Percentiles rank a stretch among this genome's conserved stretches.
phyloP scores from a whole-genome alignment of 2,797 vertebrate species.

The Paguma larvata region DNA sequence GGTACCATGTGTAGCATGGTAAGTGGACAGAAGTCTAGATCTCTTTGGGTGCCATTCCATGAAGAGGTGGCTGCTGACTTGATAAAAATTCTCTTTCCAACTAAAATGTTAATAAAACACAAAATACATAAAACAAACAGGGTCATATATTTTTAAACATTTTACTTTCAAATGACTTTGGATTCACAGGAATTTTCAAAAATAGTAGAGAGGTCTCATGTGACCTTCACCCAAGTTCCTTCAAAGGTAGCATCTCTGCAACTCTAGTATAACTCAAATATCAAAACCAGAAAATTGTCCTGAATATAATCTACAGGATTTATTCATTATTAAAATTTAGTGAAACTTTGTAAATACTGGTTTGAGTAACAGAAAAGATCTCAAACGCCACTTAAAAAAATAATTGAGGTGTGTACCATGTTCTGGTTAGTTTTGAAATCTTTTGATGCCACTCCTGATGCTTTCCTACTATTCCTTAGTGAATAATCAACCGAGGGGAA shows the following conservation, averaged over 20 bases:
- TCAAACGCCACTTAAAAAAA: background rate
- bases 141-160: background rate
- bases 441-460: background rate
- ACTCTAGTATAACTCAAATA: background rate
- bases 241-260: background rate
- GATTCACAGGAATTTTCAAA: background rate
- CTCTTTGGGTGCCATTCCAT: background rate
- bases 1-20: rapidly evolving
- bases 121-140: background rate
- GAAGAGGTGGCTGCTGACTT: background rate
- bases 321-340: background rate
- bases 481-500: background rate
- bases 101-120: constrained; percentile 3
- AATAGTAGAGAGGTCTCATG: background rate
- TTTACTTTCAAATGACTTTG: constrained; percentile 5
- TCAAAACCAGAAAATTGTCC: background rate
- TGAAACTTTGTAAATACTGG: background rate
- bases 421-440: background rate
- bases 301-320: background rate
- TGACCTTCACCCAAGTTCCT: background rate
- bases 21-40: rapidly evolving
- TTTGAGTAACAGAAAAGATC: background rate
- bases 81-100: background rate
- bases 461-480: background rate
- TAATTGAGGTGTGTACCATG: background rate